A percentile compares a stretch with the other conserved stretches of the same genome.
These are phyloP conservation scores for Cremastinae sp. DNA, from an alignment of 2,888 invertebrate genomes.

Conservation along the genomic window DNA sequence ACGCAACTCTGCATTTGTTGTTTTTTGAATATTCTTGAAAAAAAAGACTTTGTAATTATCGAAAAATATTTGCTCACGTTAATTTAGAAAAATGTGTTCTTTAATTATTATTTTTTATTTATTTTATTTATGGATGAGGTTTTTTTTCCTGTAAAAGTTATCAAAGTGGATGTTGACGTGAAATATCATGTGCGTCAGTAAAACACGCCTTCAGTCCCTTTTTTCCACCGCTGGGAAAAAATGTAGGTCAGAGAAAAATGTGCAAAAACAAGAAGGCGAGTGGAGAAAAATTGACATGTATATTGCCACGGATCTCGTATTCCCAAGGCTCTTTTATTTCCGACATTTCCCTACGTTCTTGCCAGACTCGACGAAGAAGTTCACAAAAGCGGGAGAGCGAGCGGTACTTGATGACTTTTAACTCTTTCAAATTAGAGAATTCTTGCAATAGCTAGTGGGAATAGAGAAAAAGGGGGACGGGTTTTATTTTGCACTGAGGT, in stretches of 20 bases:
- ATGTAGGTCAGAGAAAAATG: constrained; percentile 52
- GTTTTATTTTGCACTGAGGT: not conserved
- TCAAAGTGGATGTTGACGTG: not conserved
- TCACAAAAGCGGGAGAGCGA: not conserved
- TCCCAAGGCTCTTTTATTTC: constrained; percentile 16
- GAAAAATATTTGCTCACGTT: too few relatives aligned
- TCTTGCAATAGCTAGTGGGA: too few relatives aligned
- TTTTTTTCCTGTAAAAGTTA: not conserved
- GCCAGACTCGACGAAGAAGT: not conserved
- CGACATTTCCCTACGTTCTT: constrained; percentile 16
- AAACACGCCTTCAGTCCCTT: constrained; percentile 11
- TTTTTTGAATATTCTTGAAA: too few relatives aligned
- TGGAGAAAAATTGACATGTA: not conserved
- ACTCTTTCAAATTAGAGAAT: not conserved
- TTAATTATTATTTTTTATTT: not conserved
- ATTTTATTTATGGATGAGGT: too few relatives aligned
- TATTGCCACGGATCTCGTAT: not conserved
- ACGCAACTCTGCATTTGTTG: too few relatives aligned
- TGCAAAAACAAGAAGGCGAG: not conserved
- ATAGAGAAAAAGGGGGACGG: too few relatives aligned
- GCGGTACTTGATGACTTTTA: not conserved
- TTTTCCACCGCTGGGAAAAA: constrained; percentile 17
- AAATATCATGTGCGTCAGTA: constrained; percentile 2
- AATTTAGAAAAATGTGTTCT: too few relatives aligned
- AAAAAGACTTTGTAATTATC: too few relatives aligned